Conservation (phyloP, 2,113 vertebrate genomes). For the Nicator chloris region DNA sequence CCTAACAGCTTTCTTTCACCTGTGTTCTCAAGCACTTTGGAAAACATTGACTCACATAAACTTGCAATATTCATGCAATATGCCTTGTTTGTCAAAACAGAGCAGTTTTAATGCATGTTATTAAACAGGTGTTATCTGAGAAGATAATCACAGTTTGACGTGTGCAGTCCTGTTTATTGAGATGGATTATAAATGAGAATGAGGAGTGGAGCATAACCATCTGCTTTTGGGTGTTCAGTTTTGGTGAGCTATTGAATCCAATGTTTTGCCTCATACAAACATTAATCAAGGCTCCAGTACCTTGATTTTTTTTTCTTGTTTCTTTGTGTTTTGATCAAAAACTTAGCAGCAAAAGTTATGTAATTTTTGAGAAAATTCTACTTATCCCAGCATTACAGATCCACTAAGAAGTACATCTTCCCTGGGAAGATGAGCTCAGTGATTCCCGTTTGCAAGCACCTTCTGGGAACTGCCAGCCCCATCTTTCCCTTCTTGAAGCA, state of each 20-base stretch:
- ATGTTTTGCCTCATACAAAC: background rate
- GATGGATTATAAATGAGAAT: background rate
- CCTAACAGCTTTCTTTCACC: background rate
- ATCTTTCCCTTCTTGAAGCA: background rate
- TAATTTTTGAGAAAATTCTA: background rate
- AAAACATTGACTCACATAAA: background rate
- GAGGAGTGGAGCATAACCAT: background rate
- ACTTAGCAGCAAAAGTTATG: rapidly evolving
- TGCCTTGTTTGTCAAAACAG: background rate
- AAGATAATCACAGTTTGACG: background rate
- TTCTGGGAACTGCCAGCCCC: background rate
- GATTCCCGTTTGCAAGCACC: background rate
- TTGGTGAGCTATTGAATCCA: background rate
- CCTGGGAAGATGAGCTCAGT: background rate
- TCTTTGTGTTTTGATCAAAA: background rate
- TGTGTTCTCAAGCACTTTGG: background rate
- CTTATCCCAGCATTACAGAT: background rate
- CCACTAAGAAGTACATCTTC: background rate
- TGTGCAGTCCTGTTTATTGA: background rate
- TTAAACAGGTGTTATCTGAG: background rate
- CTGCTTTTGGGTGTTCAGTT: background rate
- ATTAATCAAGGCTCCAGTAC: background rate
- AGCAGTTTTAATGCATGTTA: background rate
- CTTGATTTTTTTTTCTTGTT: background rate
- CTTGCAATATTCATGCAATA: background rate